Conservation (phyloP, 2,113 vertebrate species). For the Macrotus californicus region DNA sequence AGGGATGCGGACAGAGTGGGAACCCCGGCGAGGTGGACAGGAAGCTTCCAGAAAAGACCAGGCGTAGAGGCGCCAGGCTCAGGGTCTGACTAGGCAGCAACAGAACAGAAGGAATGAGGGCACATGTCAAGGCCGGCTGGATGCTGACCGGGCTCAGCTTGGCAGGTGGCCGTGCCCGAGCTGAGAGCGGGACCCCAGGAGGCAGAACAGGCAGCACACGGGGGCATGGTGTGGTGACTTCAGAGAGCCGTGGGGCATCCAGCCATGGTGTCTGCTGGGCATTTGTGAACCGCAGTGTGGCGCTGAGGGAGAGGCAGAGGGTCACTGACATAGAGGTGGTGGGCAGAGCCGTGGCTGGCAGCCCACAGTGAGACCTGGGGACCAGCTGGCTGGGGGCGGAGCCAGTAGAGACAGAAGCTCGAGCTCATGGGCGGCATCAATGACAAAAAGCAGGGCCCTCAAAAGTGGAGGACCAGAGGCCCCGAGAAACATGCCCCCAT, state of each 20-base stretch:
- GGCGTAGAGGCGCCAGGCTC: too few species aligned
- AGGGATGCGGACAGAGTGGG: neutral
- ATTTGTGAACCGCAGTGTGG: neutral
- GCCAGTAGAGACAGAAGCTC: neutral
- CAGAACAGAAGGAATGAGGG: neutral
- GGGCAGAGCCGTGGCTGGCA: neutral
- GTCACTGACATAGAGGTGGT: too few species aligned
- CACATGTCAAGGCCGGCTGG: fast-evolving
- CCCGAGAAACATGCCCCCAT: too few species aligned
- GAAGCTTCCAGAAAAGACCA: neutral
- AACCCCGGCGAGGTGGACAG: fast-evolving
- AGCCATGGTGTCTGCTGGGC: fast-evolving
- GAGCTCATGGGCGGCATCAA: neutral
- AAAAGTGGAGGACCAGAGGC: neutral
- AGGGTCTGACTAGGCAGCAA: neutral
- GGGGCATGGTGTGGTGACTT: fast-evolving
- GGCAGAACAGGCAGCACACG: fast-evolving
- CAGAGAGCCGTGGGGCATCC: fast-evolving
- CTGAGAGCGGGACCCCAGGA: fast-evolving
- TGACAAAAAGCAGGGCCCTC: neutral
- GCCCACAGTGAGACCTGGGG: neutral
- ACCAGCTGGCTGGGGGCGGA: neutral
- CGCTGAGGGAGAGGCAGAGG: neutral
- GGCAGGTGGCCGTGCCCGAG: fast-evolving
- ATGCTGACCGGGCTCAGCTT: fast-evolving